These are phyloP conservation scores for Nothocercus nigrocapillus DNA, from an alignment of 2,113 vertebrate genomes.

Conservation along the genomic window DNA sequence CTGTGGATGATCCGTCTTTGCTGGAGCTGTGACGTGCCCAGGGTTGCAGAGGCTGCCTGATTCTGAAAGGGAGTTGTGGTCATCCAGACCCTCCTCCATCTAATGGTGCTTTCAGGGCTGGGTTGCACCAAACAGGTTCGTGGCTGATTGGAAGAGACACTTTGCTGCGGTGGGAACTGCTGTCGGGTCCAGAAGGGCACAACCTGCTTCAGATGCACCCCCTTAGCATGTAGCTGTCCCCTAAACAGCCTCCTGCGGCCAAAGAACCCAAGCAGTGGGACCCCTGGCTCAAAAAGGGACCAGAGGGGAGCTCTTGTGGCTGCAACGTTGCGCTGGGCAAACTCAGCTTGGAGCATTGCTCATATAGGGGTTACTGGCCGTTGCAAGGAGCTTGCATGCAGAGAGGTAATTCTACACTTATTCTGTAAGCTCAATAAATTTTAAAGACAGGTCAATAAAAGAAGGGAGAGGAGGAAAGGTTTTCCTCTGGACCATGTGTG, in stretches of 20 bases:
- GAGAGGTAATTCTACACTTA: fast-evolving
- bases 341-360: fast-evolving
- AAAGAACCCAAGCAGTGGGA: too few relatives aligned
- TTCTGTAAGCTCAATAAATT: fast-evolving
- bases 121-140: background rate
- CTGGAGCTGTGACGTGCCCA: background rate
- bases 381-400: fast-evolving
- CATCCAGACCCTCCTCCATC: background rate
- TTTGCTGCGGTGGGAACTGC: background rate
- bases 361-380: fast-evolving
- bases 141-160: background rate
- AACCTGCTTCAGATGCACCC: background rate
- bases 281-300: background rate
- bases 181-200: background rate
- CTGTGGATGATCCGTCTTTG: background rate
- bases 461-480: background rate
- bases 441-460: background rate
- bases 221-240: background rate
- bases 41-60: background rate
- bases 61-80: too few relatives aligned
- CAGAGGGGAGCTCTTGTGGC: background rate
- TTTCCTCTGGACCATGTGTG: background rate
- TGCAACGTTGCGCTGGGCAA: fast-evolving
- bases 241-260: background rate
- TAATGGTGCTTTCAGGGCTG: background rate